phyloP scores from a whole-genome alignment of 2,113 vertebrate genomes.

The Coptodon rendalli region DNA sequence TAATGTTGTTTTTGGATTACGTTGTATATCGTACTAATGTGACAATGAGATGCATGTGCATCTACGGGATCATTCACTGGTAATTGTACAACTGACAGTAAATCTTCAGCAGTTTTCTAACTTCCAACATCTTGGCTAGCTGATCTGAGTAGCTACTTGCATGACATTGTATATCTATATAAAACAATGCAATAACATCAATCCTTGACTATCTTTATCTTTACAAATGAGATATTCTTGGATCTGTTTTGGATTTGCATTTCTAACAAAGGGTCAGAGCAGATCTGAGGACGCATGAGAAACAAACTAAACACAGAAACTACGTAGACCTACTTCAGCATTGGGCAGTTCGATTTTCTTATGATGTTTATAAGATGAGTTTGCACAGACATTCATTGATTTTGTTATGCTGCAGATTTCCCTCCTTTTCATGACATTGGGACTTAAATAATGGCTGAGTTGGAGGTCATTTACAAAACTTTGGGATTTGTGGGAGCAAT shows the following conservation, averaged over 20 bases:
- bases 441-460: neutral
- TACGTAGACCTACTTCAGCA: neutral
- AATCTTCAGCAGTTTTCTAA: neutral
- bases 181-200: neutral
- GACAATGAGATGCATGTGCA: slow-evolving; percentile 42
- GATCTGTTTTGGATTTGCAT: neutral
- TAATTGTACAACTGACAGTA: neutral
- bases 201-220: neutral
- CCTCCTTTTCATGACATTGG: neutral
- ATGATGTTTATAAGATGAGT: neutral
- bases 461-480: neutral
- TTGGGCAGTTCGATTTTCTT: neutral
- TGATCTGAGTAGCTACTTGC: slow-evolving; percentile 21
- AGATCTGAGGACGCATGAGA: neutral
- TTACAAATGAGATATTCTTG: neutral
- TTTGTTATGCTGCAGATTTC: neutral
- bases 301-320: neutral
- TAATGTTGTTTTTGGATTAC: neutral
- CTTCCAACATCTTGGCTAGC: neutral
- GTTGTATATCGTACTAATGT: slow-evolving; percentile 17
- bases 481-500: neutral
- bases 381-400: neutral
- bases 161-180: slow-evolving; percentile 27
- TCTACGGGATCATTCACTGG: slow-evolving; percentile 20
- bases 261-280: neutral